A percentile compares a stretch with the other conserved stretches of the same genome.
These are phyloP conservation scores for Lethocerus indicus DNA, from an alignment of 1,140 invertebrate species.

Conservation along the genomic window DNA sequence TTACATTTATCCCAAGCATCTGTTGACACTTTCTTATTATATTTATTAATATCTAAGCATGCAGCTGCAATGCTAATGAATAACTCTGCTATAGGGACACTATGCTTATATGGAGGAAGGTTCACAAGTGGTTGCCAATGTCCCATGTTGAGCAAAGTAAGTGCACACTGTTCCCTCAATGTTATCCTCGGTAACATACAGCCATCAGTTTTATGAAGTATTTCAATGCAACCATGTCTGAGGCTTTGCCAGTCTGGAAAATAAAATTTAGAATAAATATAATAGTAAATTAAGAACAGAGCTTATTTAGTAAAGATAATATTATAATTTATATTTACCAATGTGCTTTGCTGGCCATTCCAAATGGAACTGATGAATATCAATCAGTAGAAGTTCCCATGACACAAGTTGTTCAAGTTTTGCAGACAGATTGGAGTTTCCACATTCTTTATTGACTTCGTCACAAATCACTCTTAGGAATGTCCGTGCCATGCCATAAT, in stretches of 20 bases:
- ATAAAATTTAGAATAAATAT: not conserved
- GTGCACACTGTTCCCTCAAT: conserved; percentile 31
- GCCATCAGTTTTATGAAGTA: conserved; percentile 3
- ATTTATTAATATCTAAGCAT: conserved; percentile 52
- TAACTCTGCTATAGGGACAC: conserved; percentile 32
- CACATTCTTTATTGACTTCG: conserved; percentile 42
- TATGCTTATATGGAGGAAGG: conserved; percentile 35
- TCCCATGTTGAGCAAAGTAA: conserved; percentile 56
- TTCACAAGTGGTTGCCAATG: conserved; percentile 43
- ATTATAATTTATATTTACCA: conserved; percentile 3
- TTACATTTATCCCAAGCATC: conserved; percentile 67
- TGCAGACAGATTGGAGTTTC: conserved; percentile 26
- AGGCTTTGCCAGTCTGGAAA: conserved; percentile 5
- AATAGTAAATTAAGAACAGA: not conserved
- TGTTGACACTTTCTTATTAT: conserved; percentile 51
- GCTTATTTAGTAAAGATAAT: not conserved
- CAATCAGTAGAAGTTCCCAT: conserved; percentile 68
- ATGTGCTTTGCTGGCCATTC: conserved; percentile 44
- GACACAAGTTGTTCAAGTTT: conserved; percentile 46
- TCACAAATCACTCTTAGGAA: conserved; percentile 47
- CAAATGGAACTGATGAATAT: conserved; percentile 45
- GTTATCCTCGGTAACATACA: conserved; percentile 1
- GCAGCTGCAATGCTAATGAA: conserved; percentile 46
- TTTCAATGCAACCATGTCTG: not conserved
- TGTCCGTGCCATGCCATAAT: conserved; percentile 51